Percentiles rank a stretch among this genome's conserved stretches.
Evolutionary conservation across 2,888 invertebrate genomes (phyloP).

Genomic region (Perdita meconis): DNA sequence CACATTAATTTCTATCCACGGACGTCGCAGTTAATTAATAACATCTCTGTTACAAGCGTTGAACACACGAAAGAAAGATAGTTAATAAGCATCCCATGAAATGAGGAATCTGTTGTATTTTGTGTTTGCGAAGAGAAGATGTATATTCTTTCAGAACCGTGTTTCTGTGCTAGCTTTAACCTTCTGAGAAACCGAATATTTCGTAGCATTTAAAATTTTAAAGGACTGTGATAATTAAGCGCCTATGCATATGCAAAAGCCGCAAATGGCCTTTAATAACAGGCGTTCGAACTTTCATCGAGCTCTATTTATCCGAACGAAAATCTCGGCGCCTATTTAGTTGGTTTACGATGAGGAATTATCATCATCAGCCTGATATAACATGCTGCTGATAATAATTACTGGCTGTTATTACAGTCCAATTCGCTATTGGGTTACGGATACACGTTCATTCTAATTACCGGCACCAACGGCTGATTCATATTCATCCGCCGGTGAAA

Average conservation of each 20-base stretch:
- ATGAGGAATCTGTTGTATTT: neutral
- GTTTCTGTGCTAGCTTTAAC: neutral
- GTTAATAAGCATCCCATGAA: neutral
- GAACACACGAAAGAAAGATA: neutral
- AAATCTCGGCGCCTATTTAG: constrained; percentile 42
- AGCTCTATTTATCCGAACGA: constrained; percentile 48
- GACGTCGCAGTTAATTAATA: neutral
- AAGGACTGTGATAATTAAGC: constrained; percentile 39
- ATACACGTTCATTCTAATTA: constrained; percentile 67
- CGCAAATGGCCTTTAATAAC: constrained; percentile 45
- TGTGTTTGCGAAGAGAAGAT: neutral
- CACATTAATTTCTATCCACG: neutral
- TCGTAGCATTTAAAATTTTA: constrained; percentile 38
- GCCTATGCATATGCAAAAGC: constrained; percentile 33
- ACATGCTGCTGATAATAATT: constrained; percentile 66
- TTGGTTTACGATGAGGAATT: constrained; percentile 1
- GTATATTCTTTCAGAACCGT: neutral
- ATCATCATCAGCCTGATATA: constrained; percentile 34
- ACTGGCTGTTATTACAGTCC: constrained; percentile 71
- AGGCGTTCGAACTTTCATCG: constrained; percentile 52
- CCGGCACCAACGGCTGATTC: constrained; percentile 54
- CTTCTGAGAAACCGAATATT: neutral
- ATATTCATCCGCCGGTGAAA: constrained; percentile 64
- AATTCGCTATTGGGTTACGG: constrained; percentile 70
- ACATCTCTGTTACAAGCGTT: neutral